phyloP scores from a whole-genome alignment of 1,140 invertebrate species.

The Neomicropteryx cornuta region DNA sequence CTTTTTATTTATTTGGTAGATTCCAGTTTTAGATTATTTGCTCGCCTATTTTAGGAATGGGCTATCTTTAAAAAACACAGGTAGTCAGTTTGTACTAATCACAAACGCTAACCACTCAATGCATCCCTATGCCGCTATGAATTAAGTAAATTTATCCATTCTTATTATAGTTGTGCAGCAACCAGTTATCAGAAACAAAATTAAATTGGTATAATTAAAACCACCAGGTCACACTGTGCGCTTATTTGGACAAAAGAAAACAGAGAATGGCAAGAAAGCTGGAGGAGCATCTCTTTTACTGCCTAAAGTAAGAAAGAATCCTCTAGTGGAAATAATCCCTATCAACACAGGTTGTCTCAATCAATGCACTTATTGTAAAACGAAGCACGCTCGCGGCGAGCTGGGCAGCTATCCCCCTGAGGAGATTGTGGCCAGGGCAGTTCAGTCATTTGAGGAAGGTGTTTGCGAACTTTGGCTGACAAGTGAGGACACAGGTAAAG shows the following conservation, averaged over 20 bases:
- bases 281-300: conserved; percentile 79
- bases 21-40: too few species aligned
- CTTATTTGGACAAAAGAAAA: conserved; percentile 76
- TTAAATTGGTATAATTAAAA: too few species aligned
- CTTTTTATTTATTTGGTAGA: too few species aligned
- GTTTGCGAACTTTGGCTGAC: conserved; percentile 98
- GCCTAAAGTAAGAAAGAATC: conserved; percentile 93
- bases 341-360: conserved; percentile 97
- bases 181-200: too few species aligned
- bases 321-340: conserved; percentile 93
- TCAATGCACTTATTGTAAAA: conserved; percentile 98
- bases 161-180: too few species aligned
- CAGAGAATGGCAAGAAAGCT: conserved; percentile 64
- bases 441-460: conserved; percentile 84
- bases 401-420: conserved; percentile 85
- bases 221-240: conserved; percentile 67
- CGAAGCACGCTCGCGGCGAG: conserved; percentile 93
- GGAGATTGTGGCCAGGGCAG: conserved; percentile 67
- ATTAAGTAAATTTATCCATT: too few species aligned
- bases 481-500: conserved; percentile 83
- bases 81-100: background rate
- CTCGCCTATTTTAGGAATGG: conserved; percentile 1
- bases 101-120: background rate
- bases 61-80: background rate
- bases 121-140: too few species aligned